phyloP scores from a whole-genome alignment of 1,140 invertebrate genomes.

The Bombus superbus region DNA sequence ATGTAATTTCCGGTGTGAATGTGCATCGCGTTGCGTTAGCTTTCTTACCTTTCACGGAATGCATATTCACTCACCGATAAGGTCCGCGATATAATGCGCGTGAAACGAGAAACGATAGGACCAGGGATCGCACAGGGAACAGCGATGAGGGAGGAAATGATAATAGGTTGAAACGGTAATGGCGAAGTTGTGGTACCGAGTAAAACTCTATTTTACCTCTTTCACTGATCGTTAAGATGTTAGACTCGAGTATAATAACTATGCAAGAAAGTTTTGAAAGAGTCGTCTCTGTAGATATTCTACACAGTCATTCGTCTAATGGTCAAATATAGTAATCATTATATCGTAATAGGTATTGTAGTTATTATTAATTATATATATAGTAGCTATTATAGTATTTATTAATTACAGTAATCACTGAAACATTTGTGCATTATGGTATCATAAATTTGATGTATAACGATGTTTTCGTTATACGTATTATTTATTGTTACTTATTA shows the following conservation, averaged over 20 bases:
- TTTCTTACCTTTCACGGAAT: not conserved
- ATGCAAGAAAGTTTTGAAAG: not conserved
- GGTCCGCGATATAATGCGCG: conserved; percentile 10
- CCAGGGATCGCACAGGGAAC: not conserved
- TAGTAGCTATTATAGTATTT: no score
- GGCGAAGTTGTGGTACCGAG: not conserved
- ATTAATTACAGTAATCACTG: no score
- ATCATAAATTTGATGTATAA: no score
- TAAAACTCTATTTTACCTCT: not conserved
- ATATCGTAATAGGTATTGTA: no score
- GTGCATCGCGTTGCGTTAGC: not conserved
- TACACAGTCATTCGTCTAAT: not conserved
- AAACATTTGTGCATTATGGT: no score
- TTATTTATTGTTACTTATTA: no score
- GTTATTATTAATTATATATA: no score
- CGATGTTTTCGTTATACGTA: no score
- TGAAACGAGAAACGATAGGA: not conserved
- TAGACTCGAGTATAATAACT: not conserved
- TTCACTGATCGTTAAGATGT: not conserved
- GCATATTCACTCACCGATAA: not conserved
- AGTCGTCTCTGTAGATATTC: not conserved
- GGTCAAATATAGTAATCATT: no score
- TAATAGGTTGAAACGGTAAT: not conserved
- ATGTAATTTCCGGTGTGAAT: not conserved
- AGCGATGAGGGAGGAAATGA: no score